Evolutionary conservation across 2,888 invertebrate species (phyloP).

Genomic region (Agrypnus murinus): DNA sequence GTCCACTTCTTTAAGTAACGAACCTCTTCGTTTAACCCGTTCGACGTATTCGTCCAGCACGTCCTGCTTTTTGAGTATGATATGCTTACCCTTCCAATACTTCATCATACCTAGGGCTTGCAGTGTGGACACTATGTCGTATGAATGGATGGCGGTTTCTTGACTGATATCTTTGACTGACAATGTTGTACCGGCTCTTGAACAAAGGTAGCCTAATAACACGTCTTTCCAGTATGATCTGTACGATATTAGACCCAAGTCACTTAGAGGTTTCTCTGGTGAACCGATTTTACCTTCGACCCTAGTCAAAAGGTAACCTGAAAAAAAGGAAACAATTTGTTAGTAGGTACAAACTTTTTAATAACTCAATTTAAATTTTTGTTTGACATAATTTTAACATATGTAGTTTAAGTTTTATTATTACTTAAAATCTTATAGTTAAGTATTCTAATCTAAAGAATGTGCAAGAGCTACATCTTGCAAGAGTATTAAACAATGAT

Average conservation of each 20-base stretch:
- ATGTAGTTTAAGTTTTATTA: no score
- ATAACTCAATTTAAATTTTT: no score
- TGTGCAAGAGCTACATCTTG: no score
- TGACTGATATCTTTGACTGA: constrained; percentile 93
- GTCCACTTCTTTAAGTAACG: constrained; percentile 91
- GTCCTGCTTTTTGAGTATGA: constrained; percentile 95
- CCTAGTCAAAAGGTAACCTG: constrained; percentile 96
- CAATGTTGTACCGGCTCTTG: constrained; percentile 90
- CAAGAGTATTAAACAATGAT: no score
- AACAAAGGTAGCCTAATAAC: constrained; percentile 91
- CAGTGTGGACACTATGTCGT: constrained; percentile 97
- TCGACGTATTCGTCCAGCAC: constrained; percentile 94
- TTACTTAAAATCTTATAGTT: no score
- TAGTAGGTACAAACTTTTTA: no score
- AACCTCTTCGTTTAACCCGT: constrained; percentile 83
- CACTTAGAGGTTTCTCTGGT: constrained; percentile 98
- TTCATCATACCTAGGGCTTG: constrained; percentile 98
- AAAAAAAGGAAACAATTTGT: no score
- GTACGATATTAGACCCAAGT: constrained; percentile 97
- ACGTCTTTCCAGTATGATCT: constrained; percentile 99
- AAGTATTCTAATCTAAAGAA: no score
- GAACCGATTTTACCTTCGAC: constrained; percentile 99
- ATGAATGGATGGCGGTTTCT: constrained; percentile 96
- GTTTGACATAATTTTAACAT: no score
- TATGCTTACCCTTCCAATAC: constrained; percentile 99